phyloP scores from a whole-genome alignment of 1,140 invertebrate genomes.

The Panulirus ornatus region DNA sequence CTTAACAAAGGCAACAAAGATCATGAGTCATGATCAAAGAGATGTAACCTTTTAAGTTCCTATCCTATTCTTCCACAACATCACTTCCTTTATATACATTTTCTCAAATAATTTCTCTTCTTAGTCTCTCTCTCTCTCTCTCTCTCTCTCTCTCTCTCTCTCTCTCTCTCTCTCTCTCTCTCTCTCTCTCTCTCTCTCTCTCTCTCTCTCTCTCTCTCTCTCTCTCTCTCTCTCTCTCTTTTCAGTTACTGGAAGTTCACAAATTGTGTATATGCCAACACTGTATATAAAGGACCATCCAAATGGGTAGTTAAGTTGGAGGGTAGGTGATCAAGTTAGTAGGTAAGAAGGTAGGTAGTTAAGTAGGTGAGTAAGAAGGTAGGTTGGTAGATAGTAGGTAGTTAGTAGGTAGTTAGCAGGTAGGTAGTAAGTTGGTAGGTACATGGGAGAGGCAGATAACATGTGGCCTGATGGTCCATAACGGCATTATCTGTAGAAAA shows the following conservation, averaged over 20 bases:
- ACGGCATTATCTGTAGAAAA: too few species aligned
- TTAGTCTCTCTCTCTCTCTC: background rate
- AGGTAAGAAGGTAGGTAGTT: too few species aligned
- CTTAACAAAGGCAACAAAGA: too few species aligned
- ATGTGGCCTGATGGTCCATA: too few species aligned
- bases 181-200: background rate
- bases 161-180: background rate
- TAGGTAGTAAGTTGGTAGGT: background rate
- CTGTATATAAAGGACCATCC: background rate
- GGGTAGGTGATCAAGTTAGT: too few species aligned
- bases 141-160: background rate
- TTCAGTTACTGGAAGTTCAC: background rate
- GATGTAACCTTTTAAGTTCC: too few species aligned
- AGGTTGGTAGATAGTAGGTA: background rate
- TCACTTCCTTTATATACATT: background rate
- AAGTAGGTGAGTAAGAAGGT: too few species aligned
- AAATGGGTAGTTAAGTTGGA: background rate
- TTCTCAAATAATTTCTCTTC: background rate
- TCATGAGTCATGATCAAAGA: too few species aligned
- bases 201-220: background rate
- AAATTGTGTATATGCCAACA: background rate
- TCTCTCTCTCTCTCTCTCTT: background rate
- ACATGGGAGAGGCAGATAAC: too few species aligned
- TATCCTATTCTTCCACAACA: background rate
- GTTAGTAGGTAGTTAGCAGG: background rate